Conservation (phyloP, 2,797 vertebrate genomes). For the Lagorchestes hirsutus region DNA sequence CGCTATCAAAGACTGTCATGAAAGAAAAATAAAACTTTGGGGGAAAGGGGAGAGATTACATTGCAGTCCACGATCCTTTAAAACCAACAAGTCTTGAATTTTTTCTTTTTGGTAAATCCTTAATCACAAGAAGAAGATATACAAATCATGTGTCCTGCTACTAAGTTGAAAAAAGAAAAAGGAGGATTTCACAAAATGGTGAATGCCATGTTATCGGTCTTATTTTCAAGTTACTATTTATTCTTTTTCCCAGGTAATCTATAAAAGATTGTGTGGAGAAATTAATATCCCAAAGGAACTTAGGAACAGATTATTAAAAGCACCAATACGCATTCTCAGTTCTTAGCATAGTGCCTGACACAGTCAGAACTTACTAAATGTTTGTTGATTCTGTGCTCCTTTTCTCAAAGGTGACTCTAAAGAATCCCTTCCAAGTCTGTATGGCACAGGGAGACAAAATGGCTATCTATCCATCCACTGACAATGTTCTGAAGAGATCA, state of each 20-base stretch:
- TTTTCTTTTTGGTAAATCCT: constrained; percentile 41
- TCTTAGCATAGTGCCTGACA: neutral
- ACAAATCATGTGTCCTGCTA: neutral
- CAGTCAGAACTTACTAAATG: neutral
- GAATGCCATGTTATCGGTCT: constrained; percentile 51
- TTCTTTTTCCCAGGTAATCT: neutral
- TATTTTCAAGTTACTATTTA: constrained; percentile 47
- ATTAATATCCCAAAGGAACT: neutral
- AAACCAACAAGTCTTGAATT: constrained; percentile 20
- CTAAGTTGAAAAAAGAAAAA: neutral
- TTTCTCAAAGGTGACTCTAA: neutral
- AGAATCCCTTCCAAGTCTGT: neutral
- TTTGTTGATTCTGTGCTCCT: neutral
- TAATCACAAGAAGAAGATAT: constrained; percentile 6
- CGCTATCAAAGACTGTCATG: constrained; percentile 43
- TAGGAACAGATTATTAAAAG: neutral
- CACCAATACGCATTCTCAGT: neutral
- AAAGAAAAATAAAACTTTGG: constrained; percentile 17
- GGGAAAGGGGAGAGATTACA: constrained; percentile 3
- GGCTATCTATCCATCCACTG: neutral
- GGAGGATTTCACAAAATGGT: neutral
- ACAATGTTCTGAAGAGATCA: neutral
- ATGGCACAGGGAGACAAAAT: neutral
- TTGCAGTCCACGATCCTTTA: constrained; percentile 29
- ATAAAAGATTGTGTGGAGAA: neutral